Percentiles rank a stretch among this genome's conserved stretches.
Conservation (phyloP, 2,888 invertebrate species). For the Cylloceria caligata region DNA sequence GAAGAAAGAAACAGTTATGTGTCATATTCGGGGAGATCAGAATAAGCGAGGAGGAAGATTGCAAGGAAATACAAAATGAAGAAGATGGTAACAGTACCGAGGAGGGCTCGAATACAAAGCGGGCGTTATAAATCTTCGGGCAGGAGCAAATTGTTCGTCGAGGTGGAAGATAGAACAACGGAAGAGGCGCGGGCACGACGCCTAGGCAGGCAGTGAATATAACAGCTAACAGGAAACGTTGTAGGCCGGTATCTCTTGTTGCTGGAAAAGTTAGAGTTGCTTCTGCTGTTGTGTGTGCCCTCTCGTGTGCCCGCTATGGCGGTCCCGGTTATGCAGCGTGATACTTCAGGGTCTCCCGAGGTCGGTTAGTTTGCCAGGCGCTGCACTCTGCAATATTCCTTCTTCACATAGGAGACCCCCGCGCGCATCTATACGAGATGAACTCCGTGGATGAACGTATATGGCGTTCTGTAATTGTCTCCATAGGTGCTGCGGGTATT, state of each 20-base stretch:
- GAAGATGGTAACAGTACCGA: constrained; percentile 50
- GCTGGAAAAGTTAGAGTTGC: constrained; percentile 60
- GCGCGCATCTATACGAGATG: constrained; percentile 74
- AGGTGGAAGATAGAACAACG: constrained; percentile 76
- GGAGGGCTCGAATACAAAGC: constrained; percentile 29
- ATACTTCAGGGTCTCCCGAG: constrained; percentile 67
- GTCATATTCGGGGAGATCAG: not conserved
- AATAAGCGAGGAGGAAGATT: constrained; percentile 11
- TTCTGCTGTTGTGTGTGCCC: constrained; percentile 42
- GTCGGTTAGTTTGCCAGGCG: constrained; percentile 55
- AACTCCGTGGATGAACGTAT: constrained; percentile 80
- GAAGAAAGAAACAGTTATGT: not conserved
- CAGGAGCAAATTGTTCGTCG: constrained; percentile 82
- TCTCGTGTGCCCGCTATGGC: constrained; percentile 69
- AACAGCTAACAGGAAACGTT: constrained; percentile 82
- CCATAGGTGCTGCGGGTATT: constrained; percentile 78
- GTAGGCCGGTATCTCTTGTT: constrained; percentile 71
- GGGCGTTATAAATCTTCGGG: constrained; percentile 79
- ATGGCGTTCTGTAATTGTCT: constrained; percentile 82
- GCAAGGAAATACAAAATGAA: constrained; percentile 33
- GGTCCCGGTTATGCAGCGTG: constrained; percentile 75
- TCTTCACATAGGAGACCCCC: constrained; percentile 33
- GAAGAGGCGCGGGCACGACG: constrained; percentile 63
- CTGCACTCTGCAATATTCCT: constrained; percentile 20
- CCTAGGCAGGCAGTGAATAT: constrained; percentile 69